Percentiles rank a stretch among this genome's conserved stretches.
These are phyloP conservation scores for Ceramica pisi DNA, from an alignment of 2,888 invertebrate species.

Conservation along the genomic window DNA sequence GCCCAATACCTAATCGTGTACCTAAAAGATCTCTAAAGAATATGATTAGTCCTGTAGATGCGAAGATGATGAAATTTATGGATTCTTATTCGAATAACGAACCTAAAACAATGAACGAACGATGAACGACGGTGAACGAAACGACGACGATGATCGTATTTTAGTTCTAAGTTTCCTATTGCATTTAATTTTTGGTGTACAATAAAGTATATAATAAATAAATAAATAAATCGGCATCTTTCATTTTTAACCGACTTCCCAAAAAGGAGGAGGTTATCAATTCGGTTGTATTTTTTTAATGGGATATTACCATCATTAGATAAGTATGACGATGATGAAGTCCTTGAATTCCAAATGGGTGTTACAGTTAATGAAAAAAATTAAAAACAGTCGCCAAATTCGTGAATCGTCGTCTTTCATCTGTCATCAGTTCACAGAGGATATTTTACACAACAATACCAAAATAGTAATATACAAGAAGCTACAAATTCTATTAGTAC, in stretches of 20 bases:
- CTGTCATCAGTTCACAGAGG: slow-evolving; percentile 58
- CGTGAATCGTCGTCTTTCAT: slow-evolving; percentile 53
- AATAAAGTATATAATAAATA: too few relatives aligned
- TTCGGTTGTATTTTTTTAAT: too few relatives aligned
- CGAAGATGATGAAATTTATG: slow-evolving; percentile 23
- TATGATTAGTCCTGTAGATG: slow-evolving; percentile 9
- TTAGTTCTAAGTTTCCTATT: too few relatives aligned
- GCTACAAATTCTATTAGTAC: slow-evolving; percentile 9
- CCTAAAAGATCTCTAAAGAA: slow-evolving; percentile 13
- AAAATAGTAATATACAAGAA: slow-evolving; percentile 13
- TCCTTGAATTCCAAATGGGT: slow-evolving; percentile 64
- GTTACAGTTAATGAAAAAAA: slow-evolving; percentile 63
- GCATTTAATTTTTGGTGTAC: too few relatives aligned
- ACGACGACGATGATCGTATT: too few relatives aligned
- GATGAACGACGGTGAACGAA: too few relatives aligned
- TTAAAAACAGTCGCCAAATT: slow-evolving; percentile 48
- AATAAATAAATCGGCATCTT: slow-evolving; percentile 58
- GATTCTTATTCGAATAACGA: slow-evolving; percentile 50
- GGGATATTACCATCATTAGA: slow-evolving; percentile 63
- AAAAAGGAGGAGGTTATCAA: too few relatives aligned
- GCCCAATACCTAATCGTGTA: slow-evolving; percentile 10
- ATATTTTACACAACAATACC: slow-evolving; percentile 61
- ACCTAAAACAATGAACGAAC: slow-evolving; percentile 43
- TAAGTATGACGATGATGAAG: slow-evolving; percentile 64
- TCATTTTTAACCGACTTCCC: too few relatives aligned